A percentile compares a stretch with the other conserved stretches of the same genome.
phyloP scores from a whole-genome alignment of 2,113 vertebrate genomes.

The Scatophagus argus region DNA sequence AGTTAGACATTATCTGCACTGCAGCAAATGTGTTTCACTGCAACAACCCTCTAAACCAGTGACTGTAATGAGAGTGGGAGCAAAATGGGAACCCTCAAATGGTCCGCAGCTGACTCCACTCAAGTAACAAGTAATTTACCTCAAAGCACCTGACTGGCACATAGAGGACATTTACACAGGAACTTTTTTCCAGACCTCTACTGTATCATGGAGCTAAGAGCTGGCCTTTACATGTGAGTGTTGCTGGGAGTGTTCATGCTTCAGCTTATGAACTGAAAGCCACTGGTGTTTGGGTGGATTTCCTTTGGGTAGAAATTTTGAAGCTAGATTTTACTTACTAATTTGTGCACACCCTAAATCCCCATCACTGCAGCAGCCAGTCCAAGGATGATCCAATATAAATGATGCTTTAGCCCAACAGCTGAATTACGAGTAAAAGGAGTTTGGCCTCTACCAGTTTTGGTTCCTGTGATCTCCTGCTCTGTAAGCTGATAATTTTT shows the following conservation, averaged over 20 bases:
- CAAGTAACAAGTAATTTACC: not conserved
- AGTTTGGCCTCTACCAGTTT: fast-evolving
- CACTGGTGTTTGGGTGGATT: not conserved
- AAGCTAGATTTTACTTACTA: not conserved
- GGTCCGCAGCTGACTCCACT: not conserved
- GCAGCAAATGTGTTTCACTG: conserved; percentile 2
- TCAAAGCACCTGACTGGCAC: no score
- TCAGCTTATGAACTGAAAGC: not conserved
- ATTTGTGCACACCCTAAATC: not conserved
- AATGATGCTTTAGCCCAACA: not conserved
- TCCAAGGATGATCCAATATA: conserved; percentile 23
- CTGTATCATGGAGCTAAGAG: not conserved
- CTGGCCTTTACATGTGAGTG: not conserved
- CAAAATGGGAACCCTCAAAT: not conserved
- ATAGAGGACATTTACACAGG: not conserved
- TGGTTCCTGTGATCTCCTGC: not conserved
- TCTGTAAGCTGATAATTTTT: conserved; percentile 61
- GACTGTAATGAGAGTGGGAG: not conserved
- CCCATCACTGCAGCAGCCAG: conserved; percentile 4
- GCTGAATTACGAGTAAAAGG: no score
- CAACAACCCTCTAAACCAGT: not conserved
- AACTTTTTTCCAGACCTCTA: not conserved
- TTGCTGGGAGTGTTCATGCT: not conserved
- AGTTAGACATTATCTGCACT: not conserved
- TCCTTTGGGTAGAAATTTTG: not conserved